Conservation (phyloP, 1,140 invertebrate genomes). For the Octopus sinensis region DNA sequence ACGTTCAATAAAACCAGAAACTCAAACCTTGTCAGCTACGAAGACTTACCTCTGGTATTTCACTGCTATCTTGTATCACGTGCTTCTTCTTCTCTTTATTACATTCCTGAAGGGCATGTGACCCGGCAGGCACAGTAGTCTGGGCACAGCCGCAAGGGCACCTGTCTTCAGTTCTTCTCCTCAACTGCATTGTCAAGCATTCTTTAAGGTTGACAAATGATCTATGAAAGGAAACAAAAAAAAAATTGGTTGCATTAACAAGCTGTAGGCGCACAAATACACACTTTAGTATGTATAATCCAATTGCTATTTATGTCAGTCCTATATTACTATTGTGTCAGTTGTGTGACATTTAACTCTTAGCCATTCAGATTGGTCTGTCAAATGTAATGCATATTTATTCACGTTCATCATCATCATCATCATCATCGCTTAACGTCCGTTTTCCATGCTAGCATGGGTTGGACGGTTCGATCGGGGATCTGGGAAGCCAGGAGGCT, state of each 20-base stretch:
- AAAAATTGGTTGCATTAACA: background rate
- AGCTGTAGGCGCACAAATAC: background rate
- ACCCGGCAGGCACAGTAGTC: background rate
- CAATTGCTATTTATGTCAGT: too few species aligned
- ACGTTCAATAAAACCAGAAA: too few species aligned
- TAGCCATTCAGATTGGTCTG: too few species aligned
- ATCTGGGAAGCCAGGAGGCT: too few species aligned
- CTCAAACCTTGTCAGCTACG: background rate
- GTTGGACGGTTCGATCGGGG: too few species aligned
- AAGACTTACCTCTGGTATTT: background rate
- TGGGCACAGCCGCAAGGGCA: background rate
- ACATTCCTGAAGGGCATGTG: constrained; percentile 6
- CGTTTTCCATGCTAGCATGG: too few species aligned
- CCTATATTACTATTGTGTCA: too few species aligned
- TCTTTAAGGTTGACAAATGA: background rate
- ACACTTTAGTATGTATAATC: background rate
- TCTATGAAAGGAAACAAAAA: background rate
- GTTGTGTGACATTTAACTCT: too few species aligned
- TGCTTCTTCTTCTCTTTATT: constrained; percentile 3
- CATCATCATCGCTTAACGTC: too few species aligned
- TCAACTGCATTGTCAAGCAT: constrained; percentile 2
- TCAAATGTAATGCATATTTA: too few species aligned
- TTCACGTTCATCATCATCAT: too few species aligned
- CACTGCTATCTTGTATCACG: background rate
- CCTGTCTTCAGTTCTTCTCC: constrained; percentile 9